Evolutionary conservation across 1,140 invertebrate species (phyloP).

Genomic region (Nomia melanderi): DNA sequence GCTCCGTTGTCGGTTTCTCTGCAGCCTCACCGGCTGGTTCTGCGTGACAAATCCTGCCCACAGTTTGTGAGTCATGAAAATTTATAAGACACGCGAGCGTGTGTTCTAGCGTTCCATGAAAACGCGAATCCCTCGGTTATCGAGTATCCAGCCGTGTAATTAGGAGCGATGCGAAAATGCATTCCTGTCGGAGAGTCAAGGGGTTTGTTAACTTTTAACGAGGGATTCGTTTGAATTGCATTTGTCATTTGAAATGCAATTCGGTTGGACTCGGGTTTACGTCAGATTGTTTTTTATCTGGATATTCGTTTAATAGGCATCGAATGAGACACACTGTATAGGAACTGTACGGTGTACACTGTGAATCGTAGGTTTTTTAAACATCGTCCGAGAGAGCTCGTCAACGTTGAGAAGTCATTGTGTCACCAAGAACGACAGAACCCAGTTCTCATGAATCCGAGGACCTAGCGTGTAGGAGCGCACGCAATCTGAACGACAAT

Average conservation of each 20-base stretch:
- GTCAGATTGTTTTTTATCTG: too few species aligned
- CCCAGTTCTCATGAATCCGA: conserved; percentile 35
- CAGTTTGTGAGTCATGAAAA: background rate
- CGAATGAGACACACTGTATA: too few species aligned
- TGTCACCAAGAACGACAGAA: conserved; percentile 27
- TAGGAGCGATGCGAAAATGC: too few species aligned
- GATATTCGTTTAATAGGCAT: too few species aligned
- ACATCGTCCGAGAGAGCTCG: background rate
- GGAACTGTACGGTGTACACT: background rate
- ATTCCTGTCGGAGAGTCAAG: too few species aligned
- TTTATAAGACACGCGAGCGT: background rate
- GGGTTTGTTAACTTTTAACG: too few species aligned
- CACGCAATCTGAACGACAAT: background rate
- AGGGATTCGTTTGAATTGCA: too few species aligned
- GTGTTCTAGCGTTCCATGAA: background rate
- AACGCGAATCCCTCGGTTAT: background rate
- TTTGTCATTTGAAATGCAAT: too few species aligned
- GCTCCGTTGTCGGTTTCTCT: background rate
- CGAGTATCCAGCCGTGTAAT: background rate
- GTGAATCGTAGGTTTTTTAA: background rate
- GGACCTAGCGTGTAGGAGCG: background rate
- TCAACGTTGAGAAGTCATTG: conserved; percentile 19
- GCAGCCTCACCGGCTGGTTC: background rate
- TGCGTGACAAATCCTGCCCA: background rate
- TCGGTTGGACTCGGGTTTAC: too few species aligned